These are phyloP conservation scores for Myiozetetes cayanensis DNA, from an alignment of 2,113 vertebrate genomes.

Conservation along the genomic window DNA sequence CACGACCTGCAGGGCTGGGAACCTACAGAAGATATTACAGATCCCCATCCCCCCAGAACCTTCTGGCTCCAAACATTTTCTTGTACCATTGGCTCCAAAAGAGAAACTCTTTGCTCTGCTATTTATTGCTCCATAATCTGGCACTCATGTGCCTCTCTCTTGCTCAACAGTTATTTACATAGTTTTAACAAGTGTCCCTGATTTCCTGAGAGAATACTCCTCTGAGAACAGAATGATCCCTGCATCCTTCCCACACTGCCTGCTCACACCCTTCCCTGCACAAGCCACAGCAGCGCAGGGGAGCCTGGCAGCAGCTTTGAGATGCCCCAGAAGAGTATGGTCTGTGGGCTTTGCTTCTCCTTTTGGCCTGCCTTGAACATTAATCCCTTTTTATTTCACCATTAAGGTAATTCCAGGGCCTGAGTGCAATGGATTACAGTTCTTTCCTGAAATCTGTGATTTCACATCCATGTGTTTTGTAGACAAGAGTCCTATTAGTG, in stretches of 20 bases:
- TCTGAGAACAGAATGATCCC: neutral
- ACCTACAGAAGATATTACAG: neutral
- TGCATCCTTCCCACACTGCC: neutral
- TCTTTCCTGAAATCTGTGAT: neutral
- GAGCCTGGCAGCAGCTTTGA: neutral
- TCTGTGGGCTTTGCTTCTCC: neutral
- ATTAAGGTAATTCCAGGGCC: neutral
- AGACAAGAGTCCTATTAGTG: neutral
- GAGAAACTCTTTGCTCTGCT: neutral
- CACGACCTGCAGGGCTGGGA: neutral
- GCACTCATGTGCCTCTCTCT: neutral
- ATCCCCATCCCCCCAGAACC: neutral
- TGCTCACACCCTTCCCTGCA: neutral
- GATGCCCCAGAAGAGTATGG: neutral
- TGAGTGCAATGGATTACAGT: neutral
- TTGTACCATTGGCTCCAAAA: neutral
- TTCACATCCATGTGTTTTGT: neutral
- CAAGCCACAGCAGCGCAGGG: neutral
- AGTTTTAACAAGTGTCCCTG: neutral
- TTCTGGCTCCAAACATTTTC: neutral
- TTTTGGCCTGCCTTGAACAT: neutral
- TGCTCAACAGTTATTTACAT: neutral
- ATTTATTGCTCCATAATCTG: neutral
- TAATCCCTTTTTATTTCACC: neutral
- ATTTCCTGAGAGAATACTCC: neutral